phyloP scores from a whole-genome alignment of 2,888 invertebrate genomes.

The Metalampra italica region DNA sequence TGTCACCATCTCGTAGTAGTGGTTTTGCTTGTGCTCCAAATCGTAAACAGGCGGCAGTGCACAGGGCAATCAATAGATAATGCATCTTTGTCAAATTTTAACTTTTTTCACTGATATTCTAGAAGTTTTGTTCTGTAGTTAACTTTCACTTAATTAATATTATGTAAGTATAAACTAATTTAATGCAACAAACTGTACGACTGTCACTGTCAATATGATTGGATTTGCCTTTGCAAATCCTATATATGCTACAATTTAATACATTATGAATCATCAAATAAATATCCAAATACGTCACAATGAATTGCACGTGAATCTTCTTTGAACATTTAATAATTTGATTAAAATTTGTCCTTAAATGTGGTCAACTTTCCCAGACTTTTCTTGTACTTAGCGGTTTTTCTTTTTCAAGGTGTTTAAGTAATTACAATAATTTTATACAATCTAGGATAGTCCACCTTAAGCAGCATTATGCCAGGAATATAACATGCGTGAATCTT shows the following conservation, averaged over 20 bases:
- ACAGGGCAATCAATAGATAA: neutral
- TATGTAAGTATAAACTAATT: neutral
- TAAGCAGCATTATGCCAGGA: too few species aligned
- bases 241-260: conserved; percentile 10
- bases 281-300: conserved; percentile 13
- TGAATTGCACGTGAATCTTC: neutral
- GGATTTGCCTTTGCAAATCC: conserved; percentile 8
- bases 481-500: too few species aligned
- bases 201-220: conserved; percentile 8
- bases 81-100: neutral
- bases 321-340: neutral
- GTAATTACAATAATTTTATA: too few species aligned
- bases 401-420: too few species aligned
- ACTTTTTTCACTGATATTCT: neutral
- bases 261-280: conserved; percentile 14
- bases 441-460: too few species aligned
- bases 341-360: conserved; percentile 16
- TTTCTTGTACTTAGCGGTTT: neutral
- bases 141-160: neutral
- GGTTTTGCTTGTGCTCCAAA: neutral
- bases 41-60: neutral
- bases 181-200: neutral
- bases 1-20: neutral
- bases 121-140: neutral
- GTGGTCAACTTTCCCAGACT: conserved; percentile 14